A percentile compares a stretch with the other conserved stretches of the same genome.
These are phyloP conservation scores for Apodemia zela DNA, from an alignment of 2,888 invertebrate genomes.

Conservation along the genomic window DNA sequence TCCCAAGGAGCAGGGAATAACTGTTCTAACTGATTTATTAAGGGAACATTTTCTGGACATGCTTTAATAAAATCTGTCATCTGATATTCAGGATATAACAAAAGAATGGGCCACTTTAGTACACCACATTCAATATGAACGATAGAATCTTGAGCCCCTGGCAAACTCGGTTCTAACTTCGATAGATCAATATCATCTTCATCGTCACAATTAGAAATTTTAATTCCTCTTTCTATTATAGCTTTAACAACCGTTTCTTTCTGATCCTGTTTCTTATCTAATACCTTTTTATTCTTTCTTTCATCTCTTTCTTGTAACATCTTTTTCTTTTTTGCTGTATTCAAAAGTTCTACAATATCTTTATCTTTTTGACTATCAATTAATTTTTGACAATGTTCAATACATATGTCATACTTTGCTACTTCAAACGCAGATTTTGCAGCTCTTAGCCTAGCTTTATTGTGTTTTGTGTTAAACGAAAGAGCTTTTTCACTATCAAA, in stretches of 20 bases:
- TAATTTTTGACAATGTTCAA: constrained; percentile 86
- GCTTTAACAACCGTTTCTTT: constrained; percentile 60
- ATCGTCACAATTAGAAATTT: constrained; percentile 75
- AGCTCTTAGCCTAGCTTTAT: constrained; percentile 88
- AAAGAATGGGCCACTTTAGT: constrained; percentile 92
- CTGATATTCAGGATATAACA: constrained; percentile 93
- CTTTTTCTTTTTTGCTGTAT: constrained; percentile 69
- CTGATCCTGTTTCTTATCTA: constrained; percentile 62
- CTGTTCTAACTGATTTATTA: constrained; percentile 65
- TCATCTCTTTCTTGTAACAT: constrained; percentile 74
- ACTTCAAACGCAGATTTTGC: constrained; percentile 86
- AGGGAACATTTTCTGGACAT: constrained; percentile 86
- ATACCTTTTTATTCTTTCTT: constrained; percentile 70
- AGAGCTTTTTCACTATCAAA: constrained; percentile 90
- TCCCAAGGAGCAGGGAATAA: constrained; percentile 90
- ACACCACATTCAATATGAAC: constrained; percentile 82
- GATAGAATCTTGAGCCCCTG: constrained; percentile 82
- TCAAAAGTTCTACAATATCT: constrained; percentile 55
- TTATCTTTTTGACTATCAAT: constrained; percentile 80
- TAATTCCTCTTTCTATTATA: constrained; percentile 68
- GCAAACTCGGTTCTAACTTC: constrained; percentile 82
- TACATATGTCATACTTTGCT: constrained; percentile 84
- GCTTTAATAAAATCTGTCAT: constrained; percentile 92
- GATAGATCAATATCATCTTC: constrained; percentile 70
- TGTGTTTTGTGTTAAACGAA: constrained; percentile 86